Base-by-base conservation (phyloP, 2,797 vertebrate species). In the Pterois miles region DNA sequence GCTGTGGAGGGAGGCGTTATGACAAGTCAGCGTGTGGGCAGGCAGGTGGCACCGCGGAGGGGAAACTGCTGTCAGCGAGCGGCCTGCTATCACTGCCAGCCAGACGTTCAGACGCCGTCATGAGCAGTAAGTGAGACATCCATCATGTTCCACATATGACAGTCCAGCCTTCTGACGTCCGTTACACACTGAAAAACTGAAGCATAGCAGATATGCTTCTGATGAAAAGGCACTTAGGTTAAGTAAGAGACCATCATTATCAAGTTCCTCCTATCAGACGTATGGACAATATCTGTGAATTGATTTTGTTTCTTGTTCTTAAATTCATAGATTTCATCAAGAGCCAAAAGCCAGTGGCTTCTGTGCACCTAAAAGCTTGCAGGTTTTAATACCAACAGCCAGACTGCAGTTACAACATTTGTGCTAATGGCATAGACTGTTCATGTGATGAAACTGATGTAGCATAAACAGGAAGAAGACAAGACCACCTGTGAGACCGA, bases 391-490 rank as follows among this genome's bases (percentile, higher is more conserved):
- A 33, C 50, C 20, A 40, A 71, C 9, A 53, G 59, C 33, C 68
- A 58, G 56, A 69, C 3, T 53, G 10, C 48, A 50, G 53, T 65
- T 54, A 38, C 33, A 70, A 9, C 57, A 22, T 38, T 50, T n/a
- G 22, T 7, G 62, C 56, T 40, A 52, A 64, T 11, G 46, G 46
- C 59, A 80, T 22, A 23, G 60, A 27, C 69, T 3, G 80, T 8
- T 78, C 74, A 70, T 70, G 74, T 59, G 18, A 84, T 70, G 69
- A 66, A 72, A 74, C 0, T 25, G 73, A 73, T 81, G 76, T 34
- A 82, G 79, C 73, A 78, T 86, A 85, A 89, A 89, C 84, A 86
- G 89, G 88, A 91, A 87, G 79, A 36, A 52, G 74, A 76, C 67
- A 63, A 73, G 69, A 71, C 84, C 83, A 88, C 83, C 82, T 88